phyloP scores from a whole-genome alignment of 2,888 invertebrate species.

The Scaptomyza caliginosa region DNA sequence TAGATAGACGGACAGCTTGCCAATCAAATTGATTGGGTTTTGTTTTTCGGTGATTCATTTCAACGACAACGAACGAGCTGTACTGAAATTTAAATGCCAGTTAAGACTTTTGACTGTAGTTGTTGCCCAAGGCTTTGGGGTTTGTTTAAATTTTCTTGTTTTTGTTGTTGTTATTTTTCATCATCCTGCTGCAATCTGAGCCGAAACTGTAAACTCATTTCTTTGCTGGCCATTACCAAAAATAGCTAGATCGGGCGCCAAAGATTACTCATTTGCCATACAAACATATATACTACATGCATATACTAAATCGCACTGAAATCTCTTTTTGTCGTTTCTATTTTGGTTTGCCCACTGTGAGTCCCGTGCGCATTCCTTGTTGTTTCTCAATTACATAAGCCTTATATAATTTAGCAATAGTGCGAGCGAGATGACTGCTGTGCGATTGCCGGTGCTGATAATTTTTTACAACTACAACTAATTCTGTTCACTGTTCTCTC shows the following conservation, averaged over 20 bases:
- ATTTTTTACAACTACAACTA: conserved; percentile 2
- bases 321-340: conserved; percentile 49
- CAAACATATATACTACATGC: not conserved
- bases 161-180: conserved; percentile 5
- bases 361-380: conserved; percentile 64
- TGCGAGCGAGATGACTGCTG: conserved; percentile 54
- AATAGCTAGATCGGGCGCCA: conserved; percentile 50
- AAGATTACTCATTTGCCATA: conserved; percentile 58
- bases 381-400: conserved; percentile 72
- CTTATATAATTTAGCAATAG: conserved; percentile 71
- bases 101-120: not conserved
- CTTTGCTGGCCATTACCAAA: conserved; percentile 35
- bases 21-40: conserved; percentile 74
- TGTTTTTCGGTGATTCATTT: conserved; percentile 10
- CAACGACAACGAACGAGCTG: conserved; percentile 1
- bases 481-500: not conserved
- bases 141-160: not conserved
- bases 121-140: not conserved
- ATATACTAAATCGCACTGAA: conserved; percentile 7
- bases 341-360: conserved; percentile 64
- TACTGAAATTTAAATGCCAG: conserved; percentile 24
- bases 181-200: conserved; percentile 69
- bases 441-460: conserved; percentile 6
- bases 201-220: conserved; percentile 33
- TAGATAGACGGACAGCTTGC: conserved; percentile 67